Evolutionary conservation across 1,140 invertebrate genomes (phyloP).

Genomic region (Chelonus insularis): DNA sequence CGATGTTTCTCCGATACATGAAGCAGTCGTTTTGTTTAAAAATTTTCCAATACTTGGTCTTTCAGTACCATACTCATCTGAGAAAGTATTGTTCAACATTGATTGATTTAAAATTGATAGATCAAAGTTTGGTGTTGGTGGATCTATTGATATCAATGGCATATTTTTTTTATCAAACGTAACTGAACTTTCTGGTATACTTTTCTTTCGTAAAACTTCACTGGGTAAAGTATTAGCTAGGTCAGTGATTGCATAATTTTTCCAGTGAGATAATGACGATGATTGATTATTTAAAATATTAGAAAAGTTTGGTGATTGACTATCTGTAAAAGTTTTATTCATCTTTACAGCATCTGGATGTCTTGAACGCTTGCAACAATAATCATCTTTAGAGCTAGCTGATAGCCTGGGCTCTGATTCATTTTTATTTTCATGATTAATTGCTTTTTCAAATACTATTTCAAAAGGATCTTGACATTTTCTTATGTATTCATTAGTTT

Average conservation of each 20-base stretch:
- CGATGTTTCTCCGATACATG: not conserved
- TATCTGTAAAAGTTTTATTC: conserved; percentile 39
- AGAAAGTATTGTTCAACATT: conserved; percentile 35
- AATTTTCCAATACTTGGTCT: not conserved
- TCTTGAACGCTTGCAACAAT: conserved; percentile 18
- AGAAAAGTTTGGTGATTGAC: conserved; percentile 22
- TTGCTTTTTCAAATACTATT: conserved; percentile 41
- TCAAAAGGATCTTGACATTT: conserved; percentile 52
- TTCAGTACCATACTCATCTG: not conserved
- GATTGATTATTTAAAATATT: not conserved
- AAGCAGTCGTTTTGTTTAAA: not conserved
- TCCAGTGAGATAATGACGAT: not conserved
- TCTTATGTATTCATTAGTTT: conserved; percentile 42
- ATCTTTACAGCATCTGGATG: conserved; percentile 33
- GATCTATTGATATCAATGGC: not conserved
- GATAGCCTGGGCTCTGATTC: not conserved
- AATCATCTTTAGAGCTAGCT: conserved; percentile 32
- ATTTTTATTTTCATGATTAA: no score
- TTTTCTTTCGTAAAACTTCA: no score
- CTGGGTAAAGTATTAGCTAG: not conserved
- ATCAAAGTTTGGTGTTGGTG: not conserved
- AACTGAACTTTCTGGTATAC: no score
- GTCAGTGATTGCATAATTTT: not conserved
- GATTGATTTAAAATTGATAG: conserved; percentile 3
- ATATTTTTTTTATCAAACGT: no score